These are phyloP conservation scores for Stenopsyche tienmushanensis DNA, from an alignment of 1,140 invertebrate genomes.

Conservation along the genomic window DNA sequence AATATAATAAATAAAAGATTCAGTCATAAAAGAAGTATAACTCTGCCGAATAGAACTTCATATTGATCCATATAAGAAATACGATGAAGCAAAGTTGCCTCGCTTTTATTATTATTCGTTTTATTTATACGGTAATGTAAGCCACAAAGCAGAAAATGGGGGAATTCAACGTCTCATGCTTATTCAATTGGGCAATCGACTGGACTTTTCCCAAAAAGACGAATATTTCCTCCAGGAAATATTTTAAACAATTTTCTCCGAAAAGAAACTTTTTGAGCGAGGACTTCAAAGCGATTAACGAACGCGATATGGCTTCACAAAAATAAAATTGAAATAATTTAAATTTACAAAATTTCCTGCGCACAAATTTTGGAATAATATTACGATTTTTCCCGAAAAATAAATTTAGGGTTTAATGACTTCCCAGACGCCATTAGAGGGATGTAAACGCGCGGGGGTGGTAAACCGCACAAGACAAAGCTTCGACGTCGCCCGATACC, in stretches of 20 bases:
- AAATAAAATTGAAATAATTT: too few relatives aligned
- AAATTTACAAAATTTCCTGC: too few relatives aligned
- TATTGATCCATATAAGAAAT: background rate
- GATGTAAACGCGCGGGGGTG: too few relatives aligned
- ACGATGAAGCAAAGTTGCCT: background rate
- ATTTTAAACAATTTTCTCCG: background rate
- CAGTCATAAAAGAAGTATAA: background rate
- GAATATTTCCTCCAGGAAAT: background rate
- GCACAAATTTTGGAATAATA: too few relatives aligned
- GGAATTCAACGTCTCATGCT: conserved; percentile 20
- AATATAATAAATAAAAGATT: too few relatives aligned
- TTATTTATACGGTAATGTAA: conserved; percentile 25
- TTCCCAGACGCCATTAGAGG: too few relatives aligned
- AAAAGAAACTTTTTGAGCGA: background rate
- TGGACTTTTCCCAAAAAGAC: conserved; percentile 21
- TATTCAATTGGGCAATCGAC: conserved; percentile 26
- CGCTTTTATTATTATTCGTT: conserved; percentile 17
- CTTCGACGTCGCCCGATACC: too few relatives aligned
- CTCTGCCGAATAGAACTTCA: background rate
- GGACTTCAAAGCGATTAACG: background rate
- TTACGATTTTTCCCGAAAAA: too few relatives aligned
- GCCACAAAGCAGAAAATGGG: conserved; percentile 25
- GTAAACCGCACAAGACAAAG: too few relatives aligned
- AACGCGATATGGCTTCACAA: too few relatives aligned
- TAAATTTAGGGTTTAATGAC: too few relatives aligned